phyloP scores from a whole-genome alignment of 2,888 invertebrate species.

The Mongoloraphidia duomilia region DNA sequence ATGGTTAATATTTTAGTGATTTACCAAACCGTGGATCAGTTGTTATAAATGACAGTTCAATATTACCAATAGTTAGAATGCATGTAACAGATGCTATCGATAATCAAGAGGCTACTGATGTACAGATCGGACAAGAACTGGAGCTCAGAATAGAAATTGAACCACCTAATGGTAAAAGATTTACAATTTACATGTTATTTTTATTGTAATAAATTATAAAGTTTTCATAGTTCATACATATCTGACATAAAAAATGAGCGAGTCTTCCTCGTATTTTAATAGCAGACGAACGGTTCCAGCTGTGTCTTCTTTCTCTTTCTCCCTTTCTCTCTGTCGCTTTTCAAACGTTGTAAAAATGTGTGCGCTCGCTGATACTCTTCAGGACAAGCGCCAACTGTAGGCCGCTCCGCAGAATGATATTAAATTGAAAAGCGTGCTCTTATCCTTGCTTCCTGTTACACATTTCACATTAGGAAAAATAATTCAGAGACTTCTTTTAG shows the following conservation, averaged over 20 bases:
- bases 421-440: no score
- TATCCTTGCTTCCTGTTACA: no score
- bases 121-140: slow-evolving; percentile 51
- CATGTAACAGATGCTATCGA: slow-evolving; percentile 41
- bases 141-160: slow-evolving; percentile 45
- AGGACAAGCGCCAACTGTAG: no score
- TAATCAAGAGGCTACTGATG: slow-evolving; percentile 44
- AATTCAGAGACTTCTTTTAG: slow-evolving; percentile 18
- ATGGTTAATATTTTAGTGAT: slow-evolving; percentile 21
- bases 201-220: slow-evolving; percentile 4
- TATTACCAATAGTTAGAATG: slow-evolving; percentile 38
- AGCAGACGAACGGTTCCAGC: no score
- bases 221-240: slow-evolving; percentile 1
- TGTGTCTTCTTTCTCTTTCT: no score
- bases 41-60: slow-evolving; percentile 33
- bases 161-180: slow-evolving; percentile 33
- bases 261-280: no score
- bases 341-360: no score
- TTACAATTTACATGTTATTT: not conserved
- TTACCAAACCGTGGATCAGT: slow-evolving; percentile 32
- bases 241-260: no score
- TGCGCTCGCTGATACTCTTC: no score
- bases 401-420: no score
- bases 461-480: no score
- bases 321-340: no score